Evolutionary conservation across 1,140 invertebrate genomes (phyloP).

Genomic region (Carposina sasakii): DNA sequence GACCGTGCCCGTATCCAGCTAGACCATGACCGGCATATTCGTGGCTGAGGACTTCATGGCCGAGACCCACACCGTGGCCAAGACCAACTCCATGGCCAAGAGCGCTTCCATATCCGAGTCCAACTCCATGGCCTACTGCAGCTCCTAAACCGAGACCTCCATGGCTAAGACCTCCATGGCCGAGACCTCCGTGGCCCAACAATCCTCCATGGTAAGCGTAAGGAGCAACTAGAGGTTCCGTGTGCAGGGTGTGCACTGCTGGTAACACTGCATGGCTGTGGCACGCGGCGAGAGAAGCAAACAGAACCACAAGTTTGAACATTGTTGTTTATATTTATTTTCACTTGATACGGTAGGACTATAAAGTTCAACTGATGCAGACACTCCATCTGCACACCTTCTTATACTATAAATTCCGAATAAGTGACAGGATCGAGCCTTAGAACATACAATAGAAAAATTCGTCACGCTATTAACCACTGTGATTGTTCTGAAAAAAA

Average conservation of each 20-base stretch:
- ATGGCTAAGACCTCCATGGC: slow-evolving; percentile 1
- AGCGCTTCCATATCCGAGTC: slow-evolving; percentile 6
- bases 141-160: slow-evolving; percentile 4
- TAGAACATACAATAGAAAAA: slow-evolving; percentile 35
- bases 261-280: slow-evolving; percentile 39
- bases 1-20: slow-evolving; percentile 26
- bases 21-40: too few species aligned
- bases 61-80: slow-evolving; percentile 11
- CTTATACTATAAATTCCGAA: slow-evolving; percentile 46
- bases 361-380: slow-evolving; percentile 19
- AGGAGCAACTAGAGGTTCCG: slow-evolving; percentile 24
- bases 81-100: slow-evolving; percentile 18
- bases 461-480: slow-evolving; percentile 46
- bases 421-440: slow-evolving; percentile 46
- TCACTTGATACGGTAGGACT: neutral
- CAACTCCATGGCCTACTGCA: neutral
- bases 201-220: slow-evolving; percentile 25
- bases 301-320: slow-evolving; percentile 32
- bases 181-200: slow-evolving; percentile 13
- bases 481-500: slow-evolving; percentile 40
- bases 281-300: slow-evolving; percentile 37
- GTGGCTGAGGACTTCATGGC: too few species aligned
- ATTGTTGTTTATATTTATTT: slow-evolving; percentile 26
- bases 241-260: slow-evolving; percentile 28
- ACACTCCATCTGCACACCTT: slow-evolving; percentile 23